A percentile compares a stretch with the other conserved stretches of the same genome.
Conservation (phyloP, 2,113 vertebrate genomes). For the Chelonoidis abingdonii region DNA sequence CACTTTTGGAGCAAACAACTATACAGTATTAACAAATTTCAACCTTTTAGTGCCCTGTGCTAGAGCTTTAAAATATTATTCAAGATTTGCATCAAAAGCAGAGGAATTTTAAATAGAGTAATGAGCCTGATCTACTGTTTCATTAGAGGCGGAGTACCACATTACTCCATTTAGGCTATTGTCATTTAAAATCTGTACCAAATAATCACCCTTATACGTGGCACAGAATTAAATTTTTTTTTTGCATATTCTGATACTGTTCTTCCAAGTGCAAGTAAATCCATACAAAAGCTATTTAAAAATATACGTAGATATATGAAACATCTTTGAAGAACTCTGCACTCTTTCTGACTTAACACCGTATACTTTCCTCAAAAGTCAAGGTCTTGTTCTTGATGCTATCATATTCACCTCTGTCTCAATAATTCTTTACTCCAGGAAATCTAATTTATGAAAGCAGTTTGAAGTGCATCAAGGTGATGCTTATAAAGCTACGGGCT, state of each 20-base stretch:
- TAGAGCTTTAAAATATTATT: background rate
- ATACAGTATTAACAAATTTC: background rate
- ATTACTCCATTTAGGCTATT: background rate
- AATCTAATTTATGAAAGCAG: background rate
- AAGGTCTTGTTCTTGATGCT: background rate
- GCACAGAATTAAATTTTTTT: background rate
- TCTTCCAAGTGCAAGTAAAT: background rate
- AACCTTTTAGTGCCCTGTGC: background rate
- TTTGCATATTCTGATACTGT: background rate
- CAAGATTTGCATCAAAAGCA: background rate
- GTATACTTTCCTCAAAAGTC: background rate
- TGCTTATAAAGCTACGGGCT: background rate
- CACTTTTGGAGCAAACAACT: background rate
- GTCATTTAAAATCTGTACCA: background rate
- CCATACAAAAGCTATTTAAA: background rate
- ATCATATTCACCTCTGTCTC: background rate
- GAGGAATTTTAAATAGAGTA: background rate
- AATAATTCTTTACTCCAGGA: background rate
- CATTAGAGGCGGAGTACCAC: background rate
- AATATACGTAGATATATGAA: background rate
- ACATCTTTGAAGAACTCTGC: background rate
- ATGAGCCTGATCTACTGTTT: background rate
- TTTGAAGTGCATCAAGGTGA: background rate
- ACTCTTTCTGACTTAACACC: background rate
- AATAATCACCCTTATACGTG: fast-evolving